Conservation (phyloP, 2,113 vertebrate species). For the Thamnophis sirtalis region DNA sequence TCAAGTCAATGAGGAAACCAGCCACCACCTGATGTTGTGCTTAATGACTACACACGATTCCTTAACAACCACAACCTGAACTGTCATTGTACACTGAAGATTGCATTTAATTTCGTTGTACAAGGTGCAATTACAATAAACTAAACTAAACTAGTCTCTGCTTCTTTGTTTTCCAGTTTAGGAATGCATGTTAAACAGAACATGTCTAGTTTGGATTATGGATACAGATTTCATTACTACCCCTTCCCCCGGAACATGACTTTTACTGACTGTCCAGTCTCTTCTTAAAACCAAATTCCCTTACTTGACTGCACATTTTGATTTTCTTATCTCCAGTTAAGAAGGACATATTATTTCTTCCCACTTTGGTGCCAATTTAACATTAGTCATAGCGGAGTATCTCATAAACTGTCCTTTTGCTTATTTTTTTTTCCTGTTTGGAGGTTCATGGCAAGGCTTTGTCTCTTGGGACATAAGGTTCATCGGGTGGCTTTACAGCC, state of each 20-base stretch:
- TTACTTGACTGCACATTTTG: neutral
- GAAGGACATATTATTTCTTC: neutral
- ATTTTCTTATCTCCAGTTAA: neutral
- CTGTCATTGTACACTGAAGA: too few species aligned
- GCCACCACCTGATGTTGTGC: too few species aligned
- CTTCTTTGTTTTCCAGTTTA: neutral
- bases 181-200: neutral
- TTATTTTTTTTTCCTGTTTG: neutral
- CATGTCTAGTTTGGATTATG: neutral
- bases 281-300: neutral
- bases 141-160: too few species aligned
- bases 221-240: neutral
- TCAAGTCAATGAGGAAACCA: too few species aligned
- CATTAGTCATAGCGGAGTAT: neutral
- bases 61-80: too few species aligned
- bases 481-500: neutral
- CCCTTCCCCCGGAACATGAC: neutral
- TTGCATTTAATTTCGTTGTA: too few species aligned
- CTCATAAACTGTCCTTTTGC: neutral
- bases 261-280: neutral
- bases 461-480: neutral
- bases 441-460: neutral
- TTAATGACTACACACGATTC: too few species aligned
- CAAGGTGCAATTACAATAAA: too few species aligned
- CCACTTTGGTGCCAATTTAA: accelerated